A percentile compares a stretch with the other conserved stretches of the same genome.
Conservation (phyloP, 2,113 vertebrate genomes). For the Danio rerio region GRCz12tu NC_133184.1:39528501-39529000, state of each 20-base stretch:
- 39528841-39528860: not conserved
- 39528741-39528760: too few species aligned
- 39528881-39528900: constrained; percentile 4
- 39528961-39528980: constrained; percentile 31
- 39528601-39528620: too few species aligned
- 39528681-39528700: not conserved
- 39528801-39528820: not conserved
- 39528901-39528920: not conserved
- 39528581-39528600: too few species aligned
- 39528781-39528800: not conserved
- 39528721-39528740: too few species aligned
- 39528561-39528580: too few species aligned
- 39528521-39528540: too few species aligned
- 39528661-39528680: too few species aligned
- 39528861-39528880: not conserved
- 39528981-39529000: not conserved
- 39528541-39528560: too few species aligned
- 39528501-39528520: too few species aligned
- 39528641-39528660: too few species aligned
- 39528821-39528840: not conserved
- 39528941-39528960: constrained; percentile 15
- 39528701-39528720: not conserved
- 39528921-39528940: constrained; percentile 4
- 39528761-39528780: too few species aligned
- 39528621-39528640: too few species aligned